These are phyloP conservation scores for Engraulis encrasicolus DNA, from an alignment of 2,113 vertebrate species.

Conservation along the genomic window DNA sequence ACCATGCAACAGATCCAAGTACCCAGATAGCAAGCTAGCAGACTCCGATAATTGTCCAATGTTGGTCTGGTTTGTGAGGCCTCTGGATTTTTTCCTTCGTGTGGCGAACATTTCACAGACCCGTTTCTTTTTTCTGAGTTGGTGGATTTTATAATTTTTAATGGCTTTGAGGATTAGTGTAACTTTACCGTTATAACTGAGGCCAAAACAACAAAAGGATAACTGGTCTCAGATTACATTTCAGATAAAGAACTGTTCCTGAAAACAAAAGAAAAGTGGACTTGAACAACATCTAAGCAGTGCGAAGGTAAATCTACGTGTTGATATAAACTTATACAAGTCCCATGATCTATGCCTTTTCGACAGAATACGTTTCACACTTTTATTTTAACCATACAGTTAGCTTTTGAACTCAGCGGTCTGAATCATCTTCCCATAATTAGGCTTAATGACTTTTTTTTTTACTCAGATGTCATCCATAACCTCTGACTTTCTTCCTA, in stretches of 20 bases:
- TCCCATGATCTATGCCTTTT: background rate
- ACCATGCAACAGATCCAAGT: conserved; percentile 16
- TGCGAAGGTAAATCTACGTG: conserved; percentile 7
- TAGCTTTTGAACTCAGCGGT: too few relatives aligned
- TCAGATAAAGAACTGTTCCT: conserved; percentile 38
- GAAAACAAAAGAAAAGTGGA: conserved; percentile 50
- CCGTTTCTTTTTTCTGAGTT: conserved; percentile 25
- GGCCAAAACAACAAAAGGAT: background rate
- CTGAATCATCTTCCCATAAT: too few relatives aligned
- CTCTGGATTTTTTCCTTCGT: conserved; percentile 49
- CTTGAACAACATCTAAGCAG: conserved; percentile 48
- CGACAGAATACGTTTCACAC: background rate
- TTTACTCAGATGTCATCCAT: too few relatives aligned
- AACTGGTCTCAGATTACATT: conserved; percentile 21
- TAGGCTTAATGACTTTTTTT: too few relatives aligned
- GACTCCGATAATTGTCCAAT: conserved; percentile 55
- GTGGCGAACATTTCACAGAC: background rate
- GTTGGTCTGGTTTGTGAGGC: conserved; percentile 59
- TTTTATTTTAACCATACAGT: background rate
- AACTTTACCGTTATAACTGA: conserved; percentile 26
- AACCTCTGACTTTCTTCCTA: too few relatives aligned
- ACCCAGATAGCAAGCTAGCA: conserved; percentile 19
- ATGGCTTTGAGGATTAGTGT: conserved; percentile 44
- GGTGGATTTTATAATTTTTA: conserved; percentile 44
- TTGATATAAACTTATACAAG: background rate